Conservation (phyloP, 2,888 invertebrate species). For the Argynnis bischoffii region DNA sequence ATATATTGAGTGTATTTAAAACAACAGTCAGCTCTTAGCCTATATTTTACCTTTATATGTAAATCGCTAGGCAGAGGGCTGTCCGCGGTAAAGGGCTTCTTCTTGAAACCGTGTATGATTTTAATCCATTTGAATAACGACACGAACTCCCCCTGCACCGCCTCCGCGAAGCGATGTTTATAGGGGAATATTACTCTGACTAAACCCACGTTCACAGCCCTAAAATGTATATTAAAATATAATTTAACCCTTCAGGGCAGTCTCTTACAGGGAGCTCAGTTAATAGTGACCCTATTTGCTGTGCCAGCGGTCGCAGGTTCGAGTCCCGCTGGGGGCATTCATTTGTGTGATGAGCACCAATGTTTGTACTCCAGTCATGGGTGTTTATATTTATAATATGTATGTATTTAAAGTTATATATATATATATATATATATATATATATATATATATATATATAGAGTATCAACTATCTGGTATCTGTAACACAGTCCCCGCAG, state of each 20-base stretch:
- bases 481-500: no score
- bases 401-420: no score
- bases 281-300: no score
- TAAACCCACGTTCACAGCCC: slow-evolving; percentile 83
- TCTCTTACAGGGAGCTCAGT: no score
- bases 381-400: no score
- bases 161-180: slow-evolving; percentile 93
- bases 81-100: slow-evolving; percentile 85
- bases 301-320: no score
- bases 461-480: no score
- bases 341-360: no score
- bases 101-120: slow-evolving; percentile 87
- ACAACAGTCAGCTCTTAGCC: not conserved
- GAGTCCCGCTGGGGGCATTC: no score
- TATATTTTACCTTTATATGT: slow-evolving; percentile 86
- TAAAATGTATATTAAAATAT: slow-evolving; percentile 40
- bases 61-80: slow-evolving; percentile 93
- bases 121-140: slow-evolving; percentile 97
- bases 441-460: no score
- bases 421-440: no score
- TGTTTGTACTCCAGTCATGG: no score
- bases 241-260: not conserved
- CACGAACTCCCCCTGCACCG: slow-evolving; percentile 94
- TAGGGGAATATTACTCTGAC: slow-evolving; percentile 91
- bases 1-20: not conserved